These are phyloP conservation scores for Cataglyphis albicans DNA, from an alignment of 2,888 invertebrate genomes.

Conservation along the genomic window DNA sequence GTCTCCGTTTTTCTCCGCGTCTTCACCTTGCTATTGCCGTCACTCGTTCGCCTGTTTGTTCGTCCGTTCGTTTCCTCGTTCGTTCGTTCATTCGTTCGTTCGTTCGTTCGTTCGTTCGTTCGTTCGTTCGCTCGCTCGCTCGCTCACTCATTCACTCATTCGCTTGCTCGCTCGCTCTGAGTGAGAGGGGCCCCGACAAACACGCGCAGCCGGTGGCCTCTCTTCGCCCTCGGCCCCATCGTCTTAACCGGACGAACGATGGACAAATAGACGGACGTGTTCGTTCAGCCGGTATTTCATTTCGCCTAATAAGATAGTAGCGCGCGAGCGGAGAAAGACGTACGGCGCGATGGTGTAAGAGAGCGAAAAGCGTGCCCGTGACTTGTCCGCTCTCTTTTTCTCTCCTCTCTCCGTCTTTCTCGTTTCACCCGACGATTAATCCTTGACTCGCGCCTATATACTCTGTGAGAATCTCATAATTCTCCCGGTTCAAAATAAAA, in stretches of 20 bases:
- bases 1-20: conserved; percentile 58
- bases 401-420: conserved; percentile 29
- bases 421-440: conserved; percentile 19
- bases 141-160: conserved; percentile 15
- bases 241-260: conserved; percentile 70
- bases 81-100: conserved; percentile 10
- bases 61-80: background rate
- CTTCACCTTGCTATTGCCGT: conserved; percentile 36
- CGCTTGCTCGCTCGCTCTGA: conserved; percentile 33
- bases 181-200: conserved; percentile 77
- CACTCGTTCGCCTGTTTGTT: conserved; percentile 23
- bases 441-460: background rate
- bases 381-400: conserved; percentile 7
- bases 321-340: conserved; percentile 45
- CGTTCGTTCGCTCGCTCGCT: background rate
- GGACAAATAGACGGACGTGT: conserved; percentile 76
- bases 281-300: conserved; percentile 68
- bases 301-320: conserved; percentile 69
- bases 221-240: conserved; percentile 67
- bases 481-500: background rate
- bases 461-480: background rate
- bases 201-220: conserved; percentile 72
- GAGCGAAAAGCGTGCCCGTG: conserved; percentile 28
- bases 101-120: background rate
- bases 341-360: conserved; percentile 2